Base-by-base conservation (phyloP, 2,113 vertebrate species). In the Polypterus senegalus region DNA sequence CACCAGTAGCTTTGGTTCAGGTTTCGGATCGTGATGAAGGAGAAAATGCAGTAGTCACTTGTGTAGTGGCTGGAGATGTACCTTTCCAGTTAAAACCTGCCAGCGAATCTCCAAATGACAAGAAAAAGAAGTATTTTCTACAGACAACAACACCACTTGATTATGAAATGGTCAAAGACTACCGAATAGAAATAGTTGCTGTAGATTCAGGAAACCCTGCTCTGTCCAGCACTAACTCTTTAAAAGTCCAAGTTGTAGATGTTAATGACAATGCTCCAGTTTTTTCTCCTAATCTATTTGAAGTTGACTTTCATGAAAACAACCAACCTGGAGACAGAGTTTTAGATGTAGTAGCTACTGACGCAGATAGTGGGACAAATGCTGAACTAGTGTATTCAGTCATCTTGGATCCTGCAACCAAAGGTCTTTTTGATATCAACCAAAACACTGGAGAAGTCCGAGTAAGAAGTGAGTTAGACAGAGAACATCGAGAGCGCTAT, bases 191-290 rank as follows among this genome's bases (percentile, higher is more conserved):
- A 77, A 97, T 99, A 0, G 94, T 99, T 5, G 96, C 94, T 0
- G 94, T 97, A 63, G 94, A 98, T 74, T 93, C 93, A 0, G 96
- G 96, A 46, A 98, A 97, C 72, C 96, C 96, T 0, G 94, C 96
- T 0, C 87, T 97, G 54, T 99, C 96, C 46, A 99, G 94, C 83
- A 92, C 90, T 67, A 99, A 97, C 67, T 94, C 93, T 4, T 84
- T 99, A 46, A 95, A 89, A 73, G 94, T 99, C 44, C 93, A 97
- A 64, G 96, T 99, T 62, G 85, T 94, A 1, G 96, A 99, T 0
- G 80, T 96, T 61, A 99, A 99, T 3, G 96, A 99, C 77, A 99
- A 99, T 0, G 81, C 91, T 0, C 96, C 94, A 0, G 75, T 78
- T 58, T 99, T 99, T 68, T 90, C 92, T 6, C 92, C 95, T 4